Evolutionary conservation across 1,140 invertebrate species (phyloP), one percentile per base, ranked within the genome.

Genomic region (Radopholus similis): DNA sequence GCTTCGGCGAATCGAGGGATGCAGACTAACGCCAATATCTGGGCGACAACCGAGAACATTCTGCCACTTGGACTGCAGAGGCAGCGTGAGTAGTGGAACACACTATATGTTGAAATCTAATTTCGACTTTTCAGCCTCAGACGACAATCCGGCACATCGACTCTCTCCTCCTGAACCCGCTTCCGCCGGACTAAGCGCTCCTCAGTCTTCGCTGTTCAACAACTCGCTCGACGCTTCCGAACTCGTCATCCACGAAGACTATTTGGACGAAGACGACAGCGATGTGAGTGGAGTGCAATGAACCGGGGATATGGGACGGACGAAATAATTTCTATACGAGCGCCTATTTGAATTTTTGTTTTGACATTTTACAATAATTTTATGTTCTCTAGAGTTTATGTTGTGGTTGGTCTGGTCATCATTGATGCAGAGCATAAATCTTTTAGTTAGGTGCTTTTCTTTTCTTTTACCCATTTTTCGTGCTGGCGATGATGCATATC

Each of bases 251-350:
- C 47, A 51, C 9, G 47, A 51, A 26, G 47, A 51, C 47, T 51
- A 49, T 42, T 60, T 60, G 28, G 26, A 47, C 40, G 32, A 62
- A 47, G 59, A 35, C 32, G 59, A 49, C 11, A 30, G 38, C 47
- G 59, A 62, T 54, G 51, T 32, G 30, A 4, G 30, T 54, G 18
- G 15, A 54, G 51, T 34, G 28, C 42, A 62, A 51, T 51, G 47
- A 51, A 6, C 23, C 30, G 9, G 47, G 47, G n/a, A n/a, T n/a
- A n/a, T n/a, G n/a, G n/a, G n/a, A n/a, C n/a, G n/a, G n/a, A n/a
- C n/a, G n/a, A n/a, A n/a, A n/a, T n/a, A n/a, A n/a, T n/a, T n/a
- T n/a, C n/a, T n/a, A n/a, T n/a, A n/a, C n/a, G n/a, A n/a, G n/a
- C n/a, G n/a, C n/a, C n/a, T n/a, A n/a, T n/a, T n/a, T n/a, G n/a